phyloP scores from a whole-genome alignment of 2,888 invertebrate species.

The Brachyptera risi region DNA sequence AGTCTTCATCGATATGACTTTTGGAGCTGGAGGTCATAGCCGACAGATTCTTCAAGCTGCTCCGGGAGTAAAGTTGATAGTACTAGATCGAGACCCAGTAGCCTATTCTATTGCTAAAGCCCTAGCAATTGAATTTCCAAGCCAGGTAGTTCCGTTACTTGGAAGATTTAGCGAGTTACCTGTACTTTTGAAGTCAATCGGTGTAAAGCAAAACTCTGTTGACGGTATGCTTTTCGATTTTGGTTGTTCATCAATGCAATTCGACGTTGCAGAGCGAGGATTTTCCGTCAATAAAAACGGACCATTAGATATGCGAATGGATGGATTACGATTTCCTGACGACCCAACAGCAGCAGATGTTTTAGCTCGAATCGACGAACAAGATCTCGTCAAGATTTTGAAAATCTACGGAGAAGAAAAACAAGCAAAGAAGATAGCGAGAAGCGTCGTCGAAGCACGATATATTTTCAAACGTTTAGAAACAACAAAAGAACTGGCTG shows the following conservation, averaged over 20 bases:
- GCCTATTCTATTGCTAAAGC: conserved; percentile 65
- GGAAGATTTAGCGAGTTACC: conserved; percentile 88
- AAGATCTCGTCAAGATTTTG: conserved; percentile 76
- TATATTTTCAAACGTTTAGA: conserved; percentile 68
- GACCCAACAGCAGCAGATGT: conserved; percentile 85
- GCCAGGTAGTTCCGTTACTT: conserved; percentile 70
- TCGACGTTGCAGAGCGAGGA: conserved; percentile 75
- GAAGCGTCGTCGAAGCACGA: conserved; percentile 80
- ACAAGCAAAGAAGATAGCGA: conserved; percentile 77
- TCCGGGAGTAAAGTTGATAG: conserved; percentile 64
- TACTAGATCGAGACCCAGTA: conserved; percentile 83
- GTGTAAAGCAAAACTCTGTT: conserved; percentile 61
- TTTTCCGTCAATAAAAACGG: conserved; percentile 83
- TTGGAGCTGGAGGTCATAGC: conserved; percentile 92
- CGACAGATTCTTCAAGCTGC: conserved; percentile 63
- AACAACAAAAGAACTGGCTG: conserved; percentile 79
- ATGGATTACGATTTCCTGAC: conserved; percentile 63
- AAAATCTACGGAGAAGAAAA: conserved; percentile 91
- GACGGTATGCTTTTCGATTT: conserved; percentile 90
- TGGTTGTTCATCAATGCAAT: conserved; percentile 95
- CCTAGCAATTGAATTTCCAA: conserved; percentile 63
- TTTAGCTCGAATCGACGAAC: conserved; percentile 71
- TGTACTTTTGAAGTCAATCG: conserved; percentile 54
- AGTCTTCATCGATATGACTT: conserved; percentile 88
- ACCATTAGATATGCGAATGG: conserved; percentile 95